A percentile compares a stretch with the other conserved stretches of the same genome.
Conservation (phyloP, 2,113 vertebrate species). For the Dasyurus viverrinus region DNA sequence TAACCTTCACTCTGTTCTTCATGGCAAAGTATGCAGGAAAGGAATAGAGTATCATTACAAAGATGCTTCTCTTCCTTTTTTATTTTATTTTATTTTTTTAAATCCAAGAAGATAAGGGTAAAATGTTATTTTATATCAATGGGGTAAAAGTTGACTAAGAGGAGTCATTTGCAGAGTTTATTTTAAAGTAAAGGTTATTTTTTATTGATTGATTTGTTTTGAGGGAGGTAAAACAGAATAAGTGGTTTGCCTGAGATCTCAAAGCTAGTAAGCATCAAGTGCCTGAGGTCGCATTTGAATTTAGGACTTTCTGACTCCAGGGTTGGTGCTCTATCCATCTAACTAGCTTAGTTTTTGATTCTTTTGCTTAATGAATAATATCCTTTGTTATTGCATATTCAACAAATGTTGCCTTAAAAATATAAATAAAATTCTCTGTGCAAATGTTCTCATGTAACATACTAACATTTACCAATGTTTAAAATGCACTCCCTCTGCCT, state of each 20-base stretch:
- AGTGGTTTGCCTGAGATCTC: no score
- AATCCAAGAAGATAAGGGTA: not conserved
- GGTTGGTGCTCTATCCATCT: no score
- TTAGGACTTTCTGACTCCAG: no score
- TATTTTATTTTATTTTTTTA: not conserved
- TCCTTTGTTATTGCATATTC: not conserved
- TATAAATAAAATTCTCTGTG: not conserved
- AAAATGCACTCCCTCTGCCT: not conserved
- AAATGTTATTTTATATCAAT: not conserved
- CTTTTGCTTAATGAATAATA: not conserved
- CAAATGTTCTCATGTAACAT: not conserved
- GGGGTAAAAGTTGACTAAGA: not conserved
- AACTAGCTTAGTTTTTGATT: not conserved
- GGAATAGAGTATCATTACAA: not conserved
- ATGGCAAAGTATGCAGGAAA: not conserved
- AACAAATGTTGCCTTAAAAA: not conserved
- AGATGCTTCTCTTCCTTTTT: not conserved
- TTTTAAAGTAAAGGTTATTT: not conserved
- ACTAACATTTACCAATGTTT: not conserved
- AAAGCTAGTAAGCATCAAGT: no score
- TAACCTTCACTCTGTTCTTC: not conserved
- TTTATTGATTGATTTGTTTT: no score
- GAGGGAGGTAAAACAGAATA: no score
- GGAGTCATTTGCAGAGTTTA: not conserved
- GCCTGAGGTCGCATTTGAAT: no score